Evolutionary conservation across 2,113 vertebrate genomes (phyloP).

Genomic region (Gymnocephalus cernua): DNA sequence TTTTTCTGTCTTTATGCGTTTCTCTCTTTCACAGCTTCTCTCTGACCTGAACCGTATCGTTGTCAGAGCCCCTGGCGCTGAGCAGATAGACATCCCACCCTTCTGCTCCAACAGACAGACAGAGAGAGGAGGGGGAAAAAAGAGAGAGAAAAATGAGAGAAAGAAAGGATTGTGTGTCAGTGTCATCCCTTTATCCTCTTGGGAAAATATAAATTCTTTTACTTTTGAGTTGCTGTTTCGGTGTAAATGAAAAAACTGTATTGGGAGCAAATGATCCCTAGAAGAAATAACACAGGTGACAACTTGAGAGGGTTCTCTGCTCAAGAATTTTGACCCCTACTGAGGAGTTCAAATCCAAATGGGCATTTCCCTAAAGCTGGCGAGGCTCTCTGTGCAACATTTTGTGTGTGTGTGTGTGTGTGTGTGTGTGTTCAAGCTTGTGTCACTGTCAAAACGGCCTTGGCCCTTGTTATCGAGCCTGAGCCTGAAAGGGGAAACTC

Average conservation of each 20-base stretch:
- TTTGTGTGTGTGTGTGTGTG: conserved; percentile 5
- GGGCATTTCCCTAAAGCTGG: conserved; percentile 49
- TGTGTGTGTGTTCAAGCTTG: conserved; percentile 21
- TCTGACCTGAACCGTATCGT: conserved; percentile 73
- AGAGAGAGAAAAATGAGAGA: conserved; percentile 49
- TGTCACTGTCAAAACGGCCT: conserved; percentile 64
- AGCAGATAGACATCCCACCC: conserved; percentile 65
- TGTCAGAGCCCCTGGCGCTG: conserved; percentile 75
- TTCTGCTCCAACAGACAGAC: conserved; percentile 49
- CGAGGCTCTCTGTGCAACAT: conserved; percentile 6
- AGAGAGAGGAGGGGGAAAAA: neutral
- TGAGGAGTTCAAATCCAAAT: conserved; percentile 42
- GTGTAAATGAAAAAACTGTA: conserved; percentile 42
- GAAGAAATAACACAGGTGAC: conserved; percentile 56
- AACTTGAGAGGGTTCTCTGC: conserved; percentile 37
- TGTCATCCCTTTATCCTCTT: conserved; percentile 56
- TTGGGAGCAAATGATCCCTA: conserved; percentile 43
- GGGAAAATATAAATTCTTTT: conserved; percentile 54
- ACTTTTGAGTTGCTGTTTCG: conserved; percentile 8
- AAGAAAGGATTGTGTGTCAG: conserved; percentile 74
- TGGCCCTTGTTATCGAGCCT: conserved; percentile 66
- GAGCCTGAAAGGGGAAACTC: conserved; percentile 73
- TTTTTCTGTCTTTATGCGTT: conserved; percentile 43
- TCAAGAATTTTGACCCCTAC: conserved; percentile 50
- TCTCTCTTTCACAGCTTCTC: conserved; percentile 56